Percentiles rank a stretch among this genome's conserved stretches.
Evolutionary conservation across 1,140 invertebrate genomes (phyloP).

Genomic region (Aricia agestis): DNA sequence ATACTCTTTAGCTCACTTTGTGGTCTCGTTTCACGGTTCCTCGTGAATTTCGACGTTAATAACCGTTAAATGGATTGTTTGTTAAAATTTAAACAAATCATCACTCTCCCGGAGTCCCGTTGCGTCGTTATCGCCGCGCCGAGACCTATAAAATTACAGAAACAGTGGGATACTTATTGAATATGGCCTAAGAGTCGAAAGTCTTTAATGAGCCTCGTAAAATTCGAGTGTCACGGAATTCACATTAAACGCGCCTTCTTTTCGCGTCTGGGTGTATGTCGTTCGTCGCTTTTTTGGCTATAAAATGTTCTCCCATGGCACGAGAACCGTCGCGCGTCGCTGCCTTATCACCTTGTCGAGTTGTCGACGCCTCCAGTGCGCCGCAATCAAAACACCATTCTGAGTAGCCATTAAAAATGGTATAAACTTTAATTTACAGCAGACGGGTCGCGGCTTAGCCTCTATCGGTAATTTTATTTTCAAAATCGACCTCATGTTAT

Average conservation of each 20-base stretch:
- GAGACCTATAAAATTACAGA: conserved; percentile 6
- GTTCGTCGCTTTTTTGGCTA: conserved; percentile 46
- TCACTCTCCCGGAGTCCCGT: conserved; percentile 27
- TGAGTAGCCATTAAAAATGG: conserved; percentile 71
- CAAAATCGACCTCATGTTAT: conserved; percentile 35
- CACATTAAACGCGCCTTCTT: conserved; percentile 48
- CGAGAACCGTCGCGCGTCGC: conserved; percentile 61
- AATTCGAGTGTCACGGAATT: conserved; percentile 63
- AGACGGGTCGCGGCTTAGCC: conserved; percentile 62
- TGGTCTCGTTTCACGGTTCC: conserved; percentile 69
- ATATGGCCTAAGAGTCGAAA: conserved; percentile 49
- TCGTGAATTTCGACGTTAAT: conserved; percentile 59
- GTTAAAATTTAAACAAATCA: conserved; percentile 46
- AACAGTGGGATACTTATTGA: conserved; percentile 37
- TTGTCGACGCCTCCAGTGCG: conserved; percentile 73
- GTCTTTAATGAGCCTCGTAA: conserved; percentile 55
- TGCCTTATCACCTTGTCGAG: conserved; percentile 69
- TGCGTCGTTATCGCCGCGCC: conserved; percentile 13
- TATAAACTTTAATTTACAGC: conserved; percentile 75
- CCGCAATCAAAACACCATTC: conserved; percentile 75
- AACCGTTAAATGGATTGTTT: conserved; percentile 57
- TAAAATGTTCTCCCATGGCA: conserved; percentile 61
- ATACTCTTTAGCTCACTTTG: conserved; percentile 66
- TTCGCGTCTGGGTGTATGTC: conserved; percentile 27
- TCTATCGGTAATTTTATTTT: conserved; percentile 65